Evolutionary conservation across 1,140 invertebrate species (phyloP), one percentile per base, ranked within the genome.

Genomic region (Dreissena polymorpha): DNA sequence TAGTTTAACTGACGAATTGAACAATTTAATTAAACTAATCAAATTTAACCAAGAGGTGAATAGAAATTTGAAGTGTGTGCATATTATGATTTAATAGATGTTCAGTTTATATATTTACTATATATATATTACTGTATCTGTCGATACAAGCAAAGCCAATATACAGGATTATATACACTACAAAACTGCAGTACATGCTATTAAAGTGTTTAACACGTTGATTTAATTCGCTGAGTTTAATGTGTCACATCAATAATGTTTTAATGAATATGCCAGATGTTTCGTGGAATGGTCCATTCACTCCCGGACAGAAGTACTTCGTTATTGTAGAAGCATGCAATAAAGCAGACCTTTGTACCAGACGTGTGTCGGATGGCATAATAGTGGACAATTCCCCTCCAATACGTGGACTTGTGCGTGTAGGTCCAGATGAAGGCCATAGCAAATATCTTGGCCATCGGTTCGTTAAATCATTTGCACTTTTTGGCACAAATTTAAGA

Each of bases 271-370:
- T 68, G 27, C 0, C 14, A 69, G 75, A 73, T n/a, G 14, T 51
- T 29, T 50, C 39, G 14, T 86, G 81, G 81, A 69, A 55, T 49
- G 64, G 63, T 18, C 67, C 68, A 25, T 77, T 84, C 23, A n/a
- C 39, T 10, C 72, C 75, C 16, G 84, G 86, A 3, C 60, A 67
- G 18, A 70, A 64, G 14, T 85, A 85, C 51, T 87, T 79, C 72
- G 64, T 53, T 29, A 87, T 68, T 21, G 84, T 87, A 10, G 57
- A 87, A 63, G 86, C 86, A 23, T 87, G 86, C 71, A 87, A 87
- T 75, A n/a, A 49, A n/a, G 84, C 84, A n/a, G 74, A 64, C 3
- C 50, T 85, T 18, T 87, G 86, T 63, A 55, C 29, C 23, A 63
- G 39, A 18, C 60, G 49, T 21, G 69, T 79, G 50, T 87, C 86